phyloP scores from a whole-genome alignment of 2,888 invertebrate species.

The Pammene fasciana region DNA sequence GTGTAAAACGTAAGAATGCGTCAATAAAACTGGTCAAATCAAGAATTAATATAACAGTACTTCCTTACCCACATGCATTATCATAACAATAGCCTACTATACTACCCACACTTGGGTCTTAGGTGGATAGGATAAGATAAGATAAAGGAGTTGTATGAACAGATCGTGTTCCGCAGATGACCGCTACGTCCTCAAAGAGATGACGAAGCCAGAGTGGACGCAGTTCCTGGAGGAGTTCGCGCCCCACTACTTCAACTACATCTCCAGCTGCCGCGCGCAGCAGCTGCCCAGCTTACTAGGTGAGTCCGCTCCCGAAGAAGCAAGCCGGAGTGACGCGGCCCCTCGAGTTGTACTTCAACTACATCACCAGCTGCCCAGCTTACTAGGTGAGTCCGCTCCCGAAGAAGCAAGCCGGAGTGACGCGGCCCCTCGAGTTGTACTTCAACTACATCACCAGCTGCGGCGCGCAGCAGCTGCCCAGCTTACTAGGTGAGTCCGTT shows the following conservation, averaged over 20 bases:
- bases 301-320: slow-evolving; percentile 53
- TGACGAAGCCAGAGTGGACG: slow-evolving; percentile 95
- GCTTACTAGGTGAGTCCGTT: slow-evolving; percentile 87
- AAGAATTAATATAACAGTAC: too few relatives aligned
- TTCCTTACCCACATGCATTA: too few relatives aligned
- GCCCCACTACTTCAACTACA: slow-evolving; percentile 96
- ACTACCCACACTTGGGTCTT: too few relatives aligned
- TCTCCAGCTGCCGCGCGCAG: slow-evolving; percentile 88
- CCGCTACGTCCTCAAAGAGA: slow-evolving; percentile 97
- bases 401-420: slow-evolving; percentile 88
- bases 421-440: slow-evolving; percentile 93
- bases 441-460: slow-evolving; percentile 94
- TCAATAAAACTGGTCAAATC: too few relatives aligned
- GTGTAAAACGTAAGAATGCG: too few relatives aligned
- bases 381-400: slow-evolving; percentile 85
- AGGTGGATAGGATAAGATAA: too few relatives aligned
- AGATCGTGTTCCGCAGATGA: slow-evolving; percentile 85
- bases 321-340: slow-evolving; percentile 65
- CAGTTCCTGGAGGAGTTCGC: slow-evolving; percentile 95
- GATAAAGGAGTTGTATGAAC: too few relatives aligned
- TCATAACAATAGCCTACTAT: too few relatives aligned
- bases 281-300: slow-evolving; percentile 92
- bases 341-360: slow-evolving; percentile 96
- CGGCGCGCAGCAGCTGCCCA: slow-evolving; percentile 88
- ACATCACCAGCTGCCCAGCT: slow-evolving; percentile 91